Conservation (phyloP, 2,888 invertebrate genomes). For the Pseudoips prasinana region DNA sequence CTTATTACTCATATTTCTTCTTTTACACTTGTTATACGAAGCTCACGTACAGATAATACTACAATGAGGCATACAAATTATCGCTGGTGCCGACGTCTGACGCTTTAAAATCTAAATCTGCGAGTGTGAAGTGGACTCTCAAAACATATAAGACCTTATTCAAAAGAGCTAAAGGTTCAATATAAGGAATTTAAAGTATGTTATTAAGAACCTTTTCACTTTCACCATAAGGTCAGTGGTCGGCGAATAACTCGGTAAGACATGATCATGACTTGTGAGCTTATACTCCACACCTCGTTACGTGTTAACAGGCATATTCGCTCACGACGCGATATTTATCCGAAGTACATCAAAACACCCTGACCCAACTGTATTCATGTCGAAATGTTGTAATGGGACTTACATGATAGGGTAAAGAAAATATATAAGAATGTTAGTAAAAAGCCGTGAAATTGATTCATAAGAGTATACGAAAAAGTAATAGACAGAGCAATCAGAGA, state of each 20-base stretch:
- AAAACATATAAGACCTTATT: conserved; percentile 34
- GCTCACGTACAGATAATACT: conserved; percentile 77
- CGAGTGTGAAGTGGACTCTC: conserved; percentile 30
- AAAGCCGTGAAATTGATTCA: conserved; percentile 11
- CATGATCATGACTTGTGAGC: conserved; percentile 80
- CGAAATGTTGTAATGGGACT: conserved; percentile 63
- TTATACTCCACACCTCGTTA: conserved; percentile 81
- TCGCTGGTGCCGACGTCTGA: conserved; percentile 68
- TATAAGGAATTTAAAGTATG: conserved; percentile 18
- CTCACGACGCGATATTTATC: conserved; percentile 80
- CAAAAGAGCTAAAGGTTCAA: conserved; percentile 27
- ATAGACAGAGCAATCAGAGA: neutral
- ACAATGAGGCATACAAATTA: conserved; percentile 80
- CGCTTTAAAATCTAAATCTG: conserved; percentile 52
- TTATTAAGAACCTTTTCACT: conserved; percentile 48
- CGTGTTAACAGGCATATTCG: conserved; percentile 80
- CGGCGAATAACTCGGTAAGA: conserved; percentile 78
- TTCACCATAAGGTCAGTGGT: conserved; percentile 68
- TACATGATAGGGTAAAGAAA: conserved; percentile 49
- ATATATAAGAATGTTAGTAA: conserved; percentile 24
- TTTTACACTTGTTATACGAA: conserved; percentile 69
- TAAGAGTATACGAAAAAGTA: neutral
- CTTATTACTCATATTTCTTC: conserved; percentile 60
- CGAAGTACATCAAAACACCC: conserved; percentile 69
- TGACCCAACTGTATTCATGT: conserved; percentile 46